phyloP scores from a whole-genome alignment of 2,797 vertebrate species.

The Xenops minutus region DNA sequence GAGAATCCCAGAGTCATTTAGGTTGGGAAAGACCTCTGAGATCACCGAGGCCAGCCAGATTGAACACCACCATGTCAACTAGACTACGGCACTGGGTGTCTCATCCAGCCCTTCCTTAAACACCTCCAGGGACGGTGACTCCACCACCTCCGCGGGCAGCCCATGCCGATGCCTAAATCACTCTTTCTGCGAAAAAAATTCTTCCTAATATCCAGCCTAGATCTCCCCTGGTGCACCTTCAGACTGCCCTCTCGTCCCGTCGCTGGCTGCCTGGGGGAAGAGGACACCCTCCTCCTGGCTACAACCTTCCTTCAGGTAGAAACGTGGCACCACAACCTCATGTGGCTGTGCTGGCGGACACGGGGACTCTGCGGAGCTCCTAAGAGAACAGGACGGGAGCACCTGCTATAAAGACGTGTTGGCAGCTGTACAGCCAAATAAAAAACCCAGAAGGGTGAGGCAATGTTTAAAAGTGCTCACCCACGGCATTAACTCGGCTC shows the following conservation, averaged over 20 bases:
- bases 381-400: background rate
- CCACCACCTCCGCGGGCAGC: too few species aligned
- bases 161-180: too few species aligned
- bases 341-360: background rate
- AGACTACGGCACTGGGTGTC: background rate
- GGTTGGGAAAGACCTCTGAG: background rate
- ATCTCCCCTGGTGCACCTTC: too few species aligned
- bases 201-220: too few species aligned
- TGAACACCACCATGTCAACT: background rate
- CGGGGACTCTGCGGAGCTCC: rapidly evolving
- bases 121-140: too few species aligned
- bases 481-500: background rate
- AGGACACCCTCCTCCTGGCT: background rate
- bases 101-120: background rate
- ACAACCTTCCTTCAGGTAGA: background rate
- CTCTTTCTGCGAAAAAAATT: too few species aligned
- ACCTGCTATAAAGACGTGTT: rapidly evolving
- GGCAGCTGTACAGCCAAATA: background rate
- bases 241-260: background rate
- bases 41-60: background rate
- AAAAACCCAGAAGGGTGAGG: too few species aligned
- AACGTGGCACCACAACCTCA: rapidly evolving
- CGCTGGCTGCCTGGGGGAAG: background rate
- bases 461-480: background rate
- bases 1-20: background rate